Evolutionary conservation across 2,888 invertebrate species (phyloP), one percentile per base, ranked within the genome.

Genomic region (Ferrisia virgata): DNA sequence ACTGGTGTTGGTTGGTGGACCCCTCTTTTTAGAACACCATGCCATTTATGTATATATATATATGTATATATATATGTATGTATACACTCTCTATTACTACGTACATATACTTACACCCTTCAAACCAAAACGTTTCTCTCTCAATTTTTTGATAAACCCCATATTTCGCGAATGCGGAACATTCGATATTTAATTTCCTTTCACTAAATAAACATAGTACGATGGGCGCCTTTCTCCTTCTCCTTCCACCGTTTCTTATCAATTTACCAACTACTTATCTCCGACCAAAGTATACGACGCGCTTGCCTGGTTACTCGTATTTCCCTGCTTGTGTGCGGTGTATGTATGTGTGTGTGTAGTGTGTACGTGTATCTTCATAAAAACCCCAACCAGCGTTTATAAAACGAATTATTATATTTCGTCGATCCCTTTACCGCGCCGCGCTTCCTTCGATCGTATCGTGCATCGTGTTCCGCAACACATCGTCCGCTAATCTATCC

Each of bases 221-320:
- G 72, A 76, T 28, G 64, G 53, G 25, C 28, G 64, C 64, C 64
- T 64, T 64, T 64, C 64, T 64, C 28, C 64, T 64, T 28, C 64
- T 22, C 36, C 36, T 18, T 4, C 18, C 47, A n/a, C 69, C 72
- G n/a, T 36, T 76, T 76, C 72, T 76, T 76, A 76, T 76, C 72
- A 76, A 76, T 76, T 76, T 76, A 76, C 72, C 72, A 31, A 76
- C 72, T 76, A 76, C 72, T 76, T 76, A 76, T 76, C 72, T 76
- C 72, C 72, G 72, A 76, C 72, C 72, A 11, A n/a, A 76, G 36
- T 64, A 53, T 53, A 22, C 13, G 40, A 4, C 11, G 58, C 58
- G 2, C 11, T 8, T 4, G 18, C 58, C 18, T 25, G 58, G 22
- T 58, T n/a, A 1, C 64, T 25, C 1, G 31, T 1, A 5, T 33